These are phyloP conservation scores for Armadillidium nasatum DNA, from an alignment of 1,140 invertebrate genomes.

Conservation along the genomic window DNA sequence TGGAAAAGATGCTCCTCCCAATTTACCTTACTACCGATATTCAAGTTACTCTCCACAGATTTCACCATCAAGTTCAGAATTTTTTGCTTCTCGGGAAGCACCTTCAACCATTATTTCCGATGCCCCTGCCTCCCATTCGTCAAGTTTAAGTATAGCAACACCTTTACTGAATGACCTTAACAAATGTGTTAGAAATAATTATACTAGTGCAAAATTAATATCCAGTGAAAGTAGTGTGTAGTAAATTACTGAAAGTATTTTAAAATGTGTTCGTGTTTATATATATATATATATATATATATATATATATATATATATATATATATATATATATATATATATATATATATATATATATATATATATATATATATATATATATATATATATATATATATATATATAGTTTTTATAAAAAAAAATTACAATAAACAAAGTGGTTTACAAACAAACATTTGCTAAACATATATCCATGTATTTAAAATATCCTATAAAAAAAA, in stretches of 20 bases:
- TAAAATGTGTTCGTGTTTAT: too few relatives aligned
- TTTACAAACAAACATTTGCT: too few relatives aligned
- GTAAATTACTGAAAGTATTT: not conserved
- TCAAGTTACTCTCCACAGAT: slow-evolving; percentile 31
- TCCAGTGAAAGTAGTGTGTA: not conserved
- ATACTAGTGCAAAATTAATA: not conserved
- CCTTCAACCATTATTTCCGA: slow-evolving; percentile 31
- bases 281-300: too few relatives aligned
- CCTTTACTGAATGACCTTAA: slow-evolving; percentile 38
- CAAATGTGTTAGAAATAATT: not conserved
- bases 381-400: too few relatives aligned
- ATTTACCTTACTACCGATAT: slow-evolving; percentile 46
- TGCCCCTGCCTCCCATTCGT: slow-evolving; percentile 32
- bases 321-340: too few relatives aligned
- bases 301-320: too few relatives aligned
- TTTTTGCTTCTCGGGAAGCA: slow-evolving; percentile 32
- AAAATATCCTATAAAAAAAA: too few relatives aligned
- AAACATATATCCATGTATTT: too few relatives aligned
- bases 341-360: too few relatives aligned
- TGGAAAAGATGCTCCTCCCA: slow-evolving; percentile 43
- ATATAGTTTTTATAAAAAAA: too few relatives aligned
- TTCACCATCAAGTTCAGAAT: slow-evolving; percentile 34
- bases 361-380: too few relatives aligned
- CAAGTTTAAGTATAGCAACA: slow-evolving; percentile 33
- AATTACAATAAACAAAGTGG: too few relatives aligned